A percentile compares a stretch with the other conserved stretches of the same genome.
phyloP scores from a whole-genome alignment of 2,888 invertebrate genomes.

The Drosophila dives region DNA sequence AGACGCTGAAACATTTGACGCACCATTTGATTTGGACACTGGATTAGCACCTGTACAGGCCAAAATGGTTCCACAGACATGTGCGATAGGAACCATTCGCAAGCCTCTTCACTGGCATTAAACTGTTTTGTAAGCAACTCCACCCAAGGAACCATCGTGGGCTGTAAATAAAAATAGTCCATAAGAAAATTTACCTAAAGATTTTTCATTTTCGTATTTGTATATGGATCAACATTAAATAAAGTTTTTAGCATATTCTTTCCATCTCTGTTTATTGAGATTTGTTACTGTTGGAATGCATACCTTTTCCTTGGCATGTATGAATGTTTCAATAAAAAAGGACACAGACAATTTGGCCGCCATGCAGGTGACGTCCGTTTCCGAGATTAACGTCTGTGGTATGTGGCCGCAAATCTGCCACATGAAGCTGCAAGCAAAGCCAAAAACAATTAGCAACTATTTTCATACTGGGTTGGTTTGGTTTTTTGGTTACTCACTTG shows the following conservation, averaged over 20 bases:
- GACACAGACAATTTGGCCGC: slow-evolving; percentile 95
- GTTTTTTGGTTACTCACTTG: slow-evolving; percentile 87
- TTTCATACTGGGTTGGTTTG: background rate
- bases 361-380: slow-evolving; percentile 92
- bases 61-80: slow-evolving; percentile 98
- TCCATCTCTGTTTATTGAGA: background rate
- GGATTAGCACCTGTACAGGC: slow-evolving; percentile 97
- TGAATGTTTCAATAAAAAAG: slow-evolving; percentile 98
- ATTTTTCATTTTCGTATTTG: background rate
- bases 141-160: slow-evolving; percentile 98
- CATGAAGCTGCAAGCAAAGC: slow-evolving; percentile 91
- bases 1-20: slow-evolving; percentile 98
- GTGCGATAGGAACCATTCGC: slow-evolving; percentile 96
- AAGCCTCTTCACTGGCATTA: slow-evolving; percentile 94
- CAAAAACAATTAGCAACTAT: background rate
- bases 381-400: slow-evolving; percentile 93
- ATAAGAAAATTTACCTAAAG: background rate
- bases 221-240: background rate
- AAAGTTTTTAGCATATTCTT: background rate
- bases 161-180: slow-evolving; percentile 85
- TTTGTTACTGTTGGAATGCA: slow-evolving; percentile 6
- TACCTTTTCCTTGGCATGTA: slow-evolving; percentile 98
- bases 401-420: slow-evolving; percentile 98
- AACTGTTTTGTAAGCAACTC: slow-evolving; percentile 97
- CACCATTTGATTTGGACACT: slow-evolving; percentile 98